phyloP scores from a whole-genome alignment of 2,888 invertebrate genomes.

The Ochropleura leucogaster region DNA sequence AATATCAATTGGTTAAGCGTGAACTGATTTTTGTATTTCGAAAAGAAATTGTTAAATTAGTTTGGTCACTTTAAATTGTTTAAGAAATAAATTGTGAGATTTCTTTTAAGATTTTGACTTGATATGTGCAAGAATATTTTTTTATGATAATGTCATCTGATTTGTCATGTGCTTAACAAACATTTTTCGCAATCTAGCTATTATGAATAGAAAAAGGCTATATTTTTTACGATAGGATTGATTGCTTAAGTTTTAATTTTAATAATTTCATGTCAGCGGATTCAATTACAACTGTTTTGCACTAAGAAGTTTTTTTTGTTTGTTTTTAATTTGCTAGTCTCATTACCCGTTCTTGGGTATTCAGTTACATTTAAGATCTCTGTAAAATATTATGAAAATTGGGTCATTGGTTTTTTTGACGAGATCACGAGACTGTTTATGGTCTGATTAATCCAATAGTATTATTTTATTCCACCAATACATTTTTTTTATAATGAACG shows the following conservation, averaged over 20 bases:
- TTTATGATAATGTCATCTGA: not conserved
- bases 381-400: slow-evolving; percentile 1
- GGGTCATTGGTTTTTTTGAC: slow-evolving; percentile 13
- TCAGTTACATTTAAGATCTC: slow-evolving; percentile 4
- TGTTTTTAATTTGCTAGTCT: not conserved
- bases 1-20: slow-evolving; percentile 32
- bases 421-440: not conserved
- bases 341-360: slow-evolving; percentile 6
- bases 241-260: not conserved
- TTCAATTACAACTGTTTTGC: slow-evolving; percentile 1
- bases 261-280: not conserved
- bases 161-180: not conserved
- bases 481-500: not conserved
- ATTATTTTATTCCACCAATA: no score
- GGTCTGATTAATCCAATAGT: no score
- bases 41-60: not conserved
- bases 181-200: not conserved
- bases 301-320: not conserved
- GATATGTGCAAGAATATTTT: not conserved
- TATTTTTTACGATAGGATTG: not conserved
- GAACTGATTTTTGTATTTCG: not conserved
- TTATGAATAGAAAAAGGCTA: not conserved
- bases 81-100: not conserved
- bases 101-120: not conserved
- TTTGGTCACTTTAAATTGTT: not conserved